A percentile compares a stretch with the other conserved stretches of the same genome.
Evolutionary conservation across 1,140 invertebrate species (phyloP).

Genomic region (Lepidostoma basale): DNA sequence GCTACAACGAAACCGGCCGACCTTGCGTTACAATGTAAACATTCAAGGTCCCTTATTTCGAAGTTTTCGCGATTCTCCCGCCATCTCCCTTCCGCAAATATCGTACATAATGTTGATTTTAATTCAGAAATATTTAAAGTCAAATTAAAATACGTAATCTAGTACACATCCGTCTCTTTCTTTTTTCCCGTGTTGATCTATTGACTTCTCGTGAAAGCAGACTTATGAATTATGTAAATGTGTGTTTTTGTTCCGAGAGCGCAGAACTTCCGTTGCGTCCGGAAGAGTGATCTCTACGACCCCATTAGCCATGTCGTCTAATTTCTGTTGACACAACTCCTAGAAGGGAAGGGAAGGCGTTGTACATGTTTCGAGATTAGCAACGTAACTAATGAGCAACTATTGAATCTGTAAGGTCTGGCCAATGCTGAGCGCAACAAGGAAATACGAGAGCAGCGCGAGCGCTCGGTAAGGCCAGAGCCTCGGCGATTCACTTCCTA

Average conservation of each 20-base stretch:
- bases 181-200: neutral
- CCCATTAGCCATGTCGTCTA: no score
- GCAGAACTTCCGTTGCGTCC: neutral
- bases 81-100: constrained; percentile 40
- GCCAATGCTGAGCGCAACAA: constrained; percentile 8
- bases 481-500: constrained; percentile 33
- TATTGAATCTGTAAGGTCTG: constrained; percentile 1
- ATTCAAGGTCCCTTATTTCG: constrained; percentile 50
- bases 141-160: no score
- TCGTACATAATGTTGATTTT: constrained; percentile 33
- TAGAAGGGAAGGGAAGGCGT: no score
- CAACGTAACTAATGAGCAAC: no score
- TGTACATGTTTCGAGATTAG: no score
- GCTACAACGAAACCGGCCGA: constrained; percentile 49
- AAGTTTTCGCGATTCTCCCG: constrained; percentile 25
- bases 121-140: no score
- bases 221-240: constrained; percentile 26
- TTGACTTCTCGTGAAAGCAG: constrained; percentile 16
- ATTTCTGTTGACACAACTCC: no score
- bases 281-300: neutral
- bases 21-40: constrained; percentile 55
- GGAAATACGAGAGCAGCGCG: neutral
- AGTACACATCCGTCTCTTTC: constrained; percentile 5
- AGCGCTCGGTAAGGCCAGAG: constrained; percentile 9
- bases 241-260: constrained; percentile 3